A percentile compares a stretch with the other conserved stretches of the same genome.
phyloP scores from a whole-genome alignment of 2,113 vertebrate species.

The Lophius piscatorius region DNA sequence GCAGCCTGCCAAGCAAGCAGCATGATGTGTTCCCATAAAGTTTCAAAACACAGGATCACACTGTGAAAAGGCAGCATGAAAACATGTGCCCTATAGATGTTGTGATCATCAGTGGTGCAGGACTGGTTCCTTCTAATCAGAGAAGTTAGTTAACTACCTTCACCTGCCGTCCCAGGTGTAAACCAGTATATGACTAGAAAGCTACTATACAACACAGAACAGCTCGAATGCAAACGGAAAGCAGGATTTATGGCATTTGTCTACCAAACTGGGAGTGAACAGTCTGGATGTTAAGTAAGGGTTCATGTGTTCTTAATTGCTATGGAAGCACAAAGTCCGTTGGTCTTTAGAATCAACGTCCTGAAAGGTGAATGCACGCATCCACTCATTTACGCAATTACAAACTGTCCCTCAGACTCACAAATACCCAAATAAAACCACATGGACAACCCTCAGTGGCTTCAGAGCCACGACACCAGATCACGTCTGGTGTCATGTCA shows the following conservation, averaged over 20 bases:
- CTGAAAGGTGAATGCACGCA: constrained; percentile 8
- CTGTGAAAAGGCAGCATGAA: constrained; percentile 11
- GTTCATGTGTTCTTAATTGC: constrained; percentile 5
- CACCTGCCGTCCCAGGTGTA: constrained; percentile 13
- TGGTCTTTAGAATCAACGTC: constrained; percentile 5
- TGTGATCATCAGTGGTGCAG: constrained; percentile 1
- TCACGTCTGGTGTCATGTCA: no score
- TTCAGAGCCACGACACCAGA: no score
- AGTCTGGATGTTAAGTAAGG: constrained; percentile 23
- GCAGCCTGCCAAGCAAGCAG: constrained; percentile 41
- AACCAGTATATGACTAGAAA: constrained; percentile 9
- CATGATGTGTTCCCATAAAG: constrained; percentile 48
- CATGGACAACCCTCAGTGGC: no score
- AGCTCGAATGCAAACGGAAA: constrained; percentile 4
- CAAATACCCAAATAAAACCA: no score
- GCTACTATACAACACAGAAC: background rate
- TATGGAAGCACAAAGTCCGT: constrained; percentile 9
- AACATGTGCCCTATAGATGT: constrained; percentile 26
- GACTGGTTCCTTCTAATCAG: background rate
- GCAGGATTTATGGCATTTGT: constrained; percentile 3
- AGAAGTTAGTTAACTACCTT: constrained; percentile 5
- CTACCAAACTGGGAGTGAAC: no score
- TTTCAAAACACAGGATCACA: constrained; percentile 62
- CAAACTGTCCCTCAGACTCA: background rate
- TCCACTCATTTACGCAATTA: background rate